Base-by-base conservation (phyloP, 2,113 vertebrate species). In the Emydura subglobosa region DNA sequence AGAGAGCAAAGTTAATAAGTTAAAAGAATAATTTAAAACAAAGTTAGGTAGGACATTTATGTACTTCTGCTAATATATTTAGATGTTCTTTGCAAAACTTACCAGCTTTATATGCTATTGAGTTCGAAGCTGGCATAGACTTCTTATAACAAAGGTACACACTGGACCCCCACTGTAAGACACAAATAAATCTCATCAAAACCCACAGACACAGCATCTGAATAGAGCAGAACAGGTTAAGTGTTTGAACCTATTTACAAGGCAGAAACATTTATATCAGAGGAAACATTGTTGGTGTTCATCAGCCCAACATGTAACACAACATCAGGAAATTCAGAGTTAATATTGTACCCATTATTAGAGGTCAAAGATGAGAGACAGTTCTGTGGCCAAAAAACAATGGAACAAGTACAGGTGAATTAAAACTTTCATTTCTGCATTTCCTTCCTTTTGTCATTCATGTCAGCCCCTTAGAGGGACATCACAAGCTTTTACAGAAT, bases 61-160 rank as follows among this genome's bases (percentile, higher is more conserved):
- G 57, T 82, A 1, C 12, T 79, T 82, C 31, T 86, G 17, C 50
- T 88, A 87, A 39, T 29, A 44, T 17, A 5, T 59, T 93, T 72
- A 88, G 12, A 86, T 2, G 39, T 12, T 68, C 49, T 85, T 91
- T 61, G 51, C 57, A 95, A 93, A 94, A 98, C 99, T 99, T 98
- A 99, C 99, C 99, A 74, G 99, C 99, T 98, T 99, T 99, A 98
- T 99, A 99, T 44, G 99, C 99, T 97, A 99, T 98, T 94, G 99
- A 99, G 95, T 99, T 99, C 91, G 99, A 99, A n/a, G 99, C 98
- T 59, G 99, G 99, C 14, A 99, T 99, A 6, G 99, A 99, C 94
- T 99, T 99, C 98, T 99, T 99, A 88, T 99, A 99, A 97, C 99
- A 99, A 79, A 99, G 97, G 97, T 99, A 99, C 68, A 99, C 99